These are phyloP conservation scores for Caenorhabditis sulstoni DNA, from an alignment of 2,888 invertebrate species.

Conservation along the genomic window DNA sequence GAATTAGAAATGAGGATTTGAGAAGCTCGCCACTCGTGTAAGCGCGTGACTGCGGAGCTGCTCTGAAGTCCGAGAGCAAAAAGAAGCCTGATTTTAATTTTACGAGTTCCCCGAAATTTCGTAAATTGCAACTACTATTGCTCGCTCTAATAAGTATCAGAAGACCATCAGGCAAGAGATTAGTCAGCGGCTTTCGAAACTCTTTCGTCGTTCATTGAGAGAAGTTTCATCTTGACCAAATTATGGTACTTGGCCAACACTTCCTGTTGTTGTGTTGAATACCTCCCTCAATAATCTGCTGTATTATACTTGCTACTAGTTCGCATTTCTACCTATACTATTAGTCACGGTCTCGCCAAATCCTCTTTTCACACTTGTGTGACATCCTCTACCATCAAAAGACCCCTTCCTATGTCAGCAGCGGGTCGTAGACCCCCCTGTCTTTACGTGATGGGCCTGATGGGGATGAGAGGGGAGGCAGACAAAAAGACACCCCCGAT, in stretches of 20 bases:
- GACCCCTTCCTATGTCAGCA: not conserved
- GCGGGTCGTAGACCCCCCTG: constrained; percentile 40
- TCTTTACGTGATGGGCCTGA: constrained; percentile 16
- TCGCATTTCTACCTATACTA: constrained; percentile 15
- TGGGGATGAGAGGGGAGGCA: constrained; percentile 1
- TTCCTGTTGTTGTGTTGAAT: constrained; percentile 54
- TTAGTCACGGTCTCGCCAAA: constrained; percentile 53
- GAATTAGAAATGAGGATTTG: constrained; percentile 32
- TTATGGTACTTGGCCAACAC: constrained; percentile 51
- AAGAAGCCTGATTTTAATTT: constrained; percentile 40
- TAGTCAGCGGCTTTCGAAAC: constrained; percentile 7
- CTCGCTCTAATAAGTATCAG: constrained; percentile 6
- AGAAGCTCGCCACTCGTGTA: constrained; percentile 6
- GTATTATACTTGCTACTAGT: constrained; percentile 27
- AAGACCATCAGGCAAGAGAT: constrained; percentile 21
- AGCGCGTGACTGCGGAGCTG: constrained; percentile 13
- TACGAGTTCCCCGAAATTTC: constrained; percentile 22
- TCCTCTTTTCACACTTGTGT: constrained; percentile 48
- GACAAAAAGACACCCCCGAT: constrained; percentile 22
- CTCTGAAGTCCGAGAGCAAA: constrained; percentile 1
- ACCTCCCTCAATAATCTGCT: constrained; percentile 5
- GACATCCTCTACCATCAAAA: not conserved
- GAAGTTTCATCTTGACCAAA: constrained; percentile 29
- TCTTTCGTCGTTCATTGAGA: not conserved
- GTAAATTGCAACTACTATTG: constrained; percentile 19